phyloP scores from a whole-genome alignment of 2,113 vertebrate genomes.

The Eptesicus fuscus region DNA sequence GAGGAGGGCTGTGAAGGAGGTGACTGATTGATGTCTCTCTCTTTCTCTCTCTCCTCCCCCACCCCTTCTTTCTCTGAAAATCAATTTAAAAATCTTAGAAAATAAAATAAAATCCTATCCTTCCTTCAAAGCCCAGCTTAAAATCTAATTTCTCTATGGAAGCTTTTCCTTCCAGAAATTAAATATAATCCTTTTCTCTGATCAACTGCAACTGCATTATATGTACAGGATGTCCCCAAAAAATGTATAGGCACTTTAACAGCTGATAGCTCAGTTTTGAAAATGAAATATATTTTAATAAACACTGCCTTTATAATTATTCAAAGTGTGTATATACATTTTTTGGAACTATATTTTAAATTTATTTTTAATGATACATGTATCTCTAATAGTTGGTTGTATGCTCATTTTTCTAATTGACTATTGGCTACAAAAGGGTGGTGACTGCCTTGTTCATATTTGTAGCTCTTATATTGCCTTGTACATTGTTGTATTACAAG shows the following conservation, averaged over 20 bases:
- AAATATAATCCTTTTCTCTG: neutral
- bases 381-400: neutral
- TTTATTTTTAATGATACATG: neutral
- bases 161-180: neutral
- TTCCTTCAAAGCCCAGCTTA: conserved; percentile 1
- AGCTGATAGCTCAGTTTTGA: too few relatives aligned
- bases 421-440: neutral
- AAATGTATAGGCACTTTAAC: too few relatives aligned
- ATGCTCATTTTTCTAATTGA: neutral
- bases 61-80: too few relatives aligned
- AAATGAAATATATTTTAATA: too few relatives aligned
- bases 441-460: neutral
- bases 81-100: too few relatives aligned
- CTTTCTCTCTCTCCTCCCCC: too few relatives aligned
- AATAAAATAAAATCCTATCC: neutral
- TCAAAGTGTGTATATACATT: neutral
- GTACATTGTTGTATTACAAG: neutral
- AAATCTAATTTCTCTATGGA: neutral
- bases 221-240: neutral
- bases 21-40: too few relatives aligned
- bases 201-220: neutral
- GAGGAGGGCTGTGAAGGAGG: too few relatives aligned
- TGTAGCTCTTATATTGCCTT: neutral
- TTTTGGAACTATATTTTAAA: neutral
- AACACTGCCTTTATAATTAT: too few relatives aligned